Evolutionary conservation across 2,888 invertebrate species (phyloP).

Genomic region (Eupithecia tripunctaria): DNA sequence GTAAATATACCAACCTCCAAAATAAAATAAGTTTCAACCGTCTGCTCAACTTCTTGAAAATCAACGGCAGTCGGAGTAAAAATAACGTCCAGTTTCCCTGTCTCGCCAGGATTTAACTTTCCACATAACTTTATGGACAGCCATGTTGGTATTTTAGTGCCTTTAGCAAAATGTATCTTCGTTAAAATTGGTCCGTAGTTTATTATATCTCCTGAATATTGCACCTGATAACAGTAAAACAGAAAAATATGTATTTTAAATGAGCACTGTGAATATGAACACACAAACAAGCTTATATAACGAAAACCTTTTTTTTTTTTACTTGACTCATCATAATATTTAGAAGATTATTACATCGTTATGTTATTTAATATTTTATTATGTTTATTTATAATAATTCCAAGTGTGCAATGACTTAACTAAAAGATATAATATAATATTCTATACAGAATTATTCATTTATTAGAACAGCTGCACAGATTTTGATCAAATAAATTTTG

Average conservation of each 20-base stretch:
- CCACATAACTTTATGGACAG: conserved; percentile 68
- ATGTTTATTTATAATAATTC: too few relatives aligned
- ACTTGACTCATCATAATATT: too few relatives aligned
- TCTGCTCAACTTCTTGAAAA: conserved; percentile 74
- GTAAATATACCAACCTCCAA: conserved; percentile 68
- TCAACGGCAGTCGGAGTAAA: conserved; percentile 79
- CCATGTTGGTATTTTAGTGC: conserved; percentile 64
- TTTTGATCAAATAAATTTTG: neutral
- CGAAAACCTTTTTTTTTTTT: too few relatives aligned
- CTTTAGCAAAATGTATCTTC: conserved; percentile 73
- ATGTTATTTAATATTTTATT: too few relatives aligned
- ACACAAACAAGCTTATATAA: too few relatives aligned
- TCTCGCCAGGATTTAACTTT: conserved; percentile 78
- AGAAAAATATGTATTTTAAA: neutral
- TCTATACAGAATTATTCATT: neutral
- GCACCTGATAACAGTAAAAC: conserved; percentile 57
- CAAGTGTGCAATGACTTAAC: too few relatives aligned
- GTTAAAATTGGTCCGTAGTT: conserved; percentile 84
- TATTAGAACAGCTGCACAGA: neutral
- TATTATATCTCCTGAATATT: conserved; percentile 73
- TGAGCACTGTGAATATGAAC: too few relatives aligned
- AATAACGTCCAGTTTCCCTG: conserved; percentile 75
- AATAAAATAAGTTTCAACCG: conserved; percentile 71
- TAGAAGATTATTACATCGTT: neutral
- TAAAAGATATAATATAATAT: too few relatives aligned